Percentiles rank a stretch among this genome's conserved stretches.
Conservation (phyloP, 2,113 vertebrate species). For the Prionailurus viverrinus region DNA sequence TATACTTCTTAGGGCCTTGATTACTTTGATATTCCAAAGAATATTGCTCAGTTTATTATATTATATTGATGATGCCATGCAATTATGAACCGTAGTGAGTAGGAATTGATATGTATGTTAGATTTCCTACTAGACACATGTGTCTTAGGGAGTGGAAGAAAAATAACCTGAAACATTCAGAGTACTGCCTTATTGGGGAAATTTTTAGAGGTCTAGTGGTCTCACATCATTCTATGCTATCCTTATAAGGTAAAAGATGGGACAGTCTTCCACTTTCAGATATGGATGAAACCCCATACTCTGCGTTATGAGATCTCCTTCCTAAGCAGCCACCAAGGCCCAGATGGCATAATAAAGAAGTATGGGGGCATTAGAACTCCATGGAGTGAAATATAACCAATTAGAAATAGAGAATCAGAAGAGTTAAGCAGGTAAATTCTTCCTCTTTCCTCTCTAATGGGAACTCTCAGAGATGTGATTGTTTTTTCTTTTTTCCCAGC, state of each 20-base stretch:
- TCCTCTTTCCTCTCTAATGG: background rate
- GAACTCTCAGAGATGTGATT: background rate
- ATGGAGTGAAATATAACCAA: background rate
- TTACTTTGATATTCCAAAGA: background rate
- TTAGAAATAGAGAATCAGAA: background rate
- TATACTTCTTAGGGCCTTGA: background rate
- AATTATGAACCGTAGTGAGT: background rate
- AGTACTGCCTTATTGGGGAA: background rate
- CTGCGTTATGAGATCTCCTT: background rate
- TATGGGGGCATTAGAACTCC: background rate
- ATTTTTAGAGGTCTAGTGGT: background rate
- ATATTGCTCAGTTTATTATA: background rate
- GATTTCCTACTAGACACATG: background rate
- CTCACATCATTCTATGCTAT: background rate
- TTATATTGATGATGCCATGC: background rate
- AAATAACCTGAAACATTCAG: background rate
- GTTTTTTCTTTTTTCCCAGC: background rate
- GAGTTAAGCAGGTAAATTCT: background rate
- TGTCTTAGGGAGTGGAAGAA: background rate
- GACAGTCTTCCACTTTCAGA: background rate
- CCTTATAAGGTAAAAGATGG: background rate
- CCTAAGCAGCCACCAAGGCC: background rate
- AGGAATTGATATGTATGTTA: background rate
- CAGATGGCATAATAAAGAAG: background rate
- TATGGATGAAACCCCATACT: background rate